phyloP scores from a whole-genome alignment of 2,797 vertebrate genomes.

The Amniataba percoides region DNA sequence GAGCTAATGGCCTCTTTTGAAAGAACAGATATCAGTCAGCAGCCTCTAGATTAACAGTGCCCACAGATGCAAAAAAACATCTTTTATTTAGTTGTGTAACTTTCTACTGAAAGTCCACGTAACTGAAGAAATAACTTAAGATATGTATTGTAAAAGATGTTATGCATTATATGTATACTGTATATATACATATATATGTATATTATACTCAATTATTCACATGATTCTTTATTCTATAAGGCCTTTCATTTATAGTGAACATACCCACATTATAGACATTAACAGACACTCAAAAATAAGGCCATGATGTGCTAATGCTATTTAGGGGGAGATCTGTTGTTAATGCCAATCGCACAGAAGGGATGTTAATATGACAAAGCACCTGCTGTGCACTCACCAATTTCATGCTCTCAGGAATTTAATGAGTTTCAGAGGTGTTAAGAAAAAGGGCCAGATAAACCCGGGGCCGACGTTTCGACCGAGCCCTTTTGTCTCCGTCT shows the following conservation, averaged over 20 bases:
- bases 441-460: slow-evolving; percentile 15
- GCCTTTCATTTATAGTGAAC: not conserved
- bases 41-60: too few relatives aligned
- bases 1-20: too few relatives aligned
- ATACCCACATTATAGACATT: not conserved
- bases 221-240: not conserved
- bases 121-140: too few relatives aligned
- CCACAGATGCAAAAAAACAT: too few relatives aligned
- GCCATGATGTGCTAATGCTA: not conserved
- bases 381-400: not conserved
- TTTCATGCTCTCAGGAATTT: slow-evolving; percentile 1
- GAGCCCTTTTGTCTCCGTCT: slow-evolving; percentile 33
- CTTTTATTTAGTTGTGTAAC: too few relatives aligned
- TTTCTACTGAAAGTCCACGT: too few relatives aligned
- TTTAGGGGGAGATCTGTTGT: not conserved
- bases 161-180: too few relatives aligned
- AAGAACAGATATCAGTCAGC: too few relatives aligned
- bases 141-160: too few relatives aligned
- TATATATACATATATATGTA: too few relatives aligned
- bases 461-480: slow-evolving; percentile 9
- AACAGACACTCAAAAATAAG: not conserved
- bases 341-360: not conserved
- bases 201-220: not conserved
- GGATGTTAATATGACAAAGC: slow-evolving; percentile 1
- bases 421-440: slow-evolving; percentile 24